Evolutionary conservation across 2,797 vertebrate species (phyloP), one percentile per base, ranked within the genome.

Genomic region (Eulemur albifrons): DNA sequence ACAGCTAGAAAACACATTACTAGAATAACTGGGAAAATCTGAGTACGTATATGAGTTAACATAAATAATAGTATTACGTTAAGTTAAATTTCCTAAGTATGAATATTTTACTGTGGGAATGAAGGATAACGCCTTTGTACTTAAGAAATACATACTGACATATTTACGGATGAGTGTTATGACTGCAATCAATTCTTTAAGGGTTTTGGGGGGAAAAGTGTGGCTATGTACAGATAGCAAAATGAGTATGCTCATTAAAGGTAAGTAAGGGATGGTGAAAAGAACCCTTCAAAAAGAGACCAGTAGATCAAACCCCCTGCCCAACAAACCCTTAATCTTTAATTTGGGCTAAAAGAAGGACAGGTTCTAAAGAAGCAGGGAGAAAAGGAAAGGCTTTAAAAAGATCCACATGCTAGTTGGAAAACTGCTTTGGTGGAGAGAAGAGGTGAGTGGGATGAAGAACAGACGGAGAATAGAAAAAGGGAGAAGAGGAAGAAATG

Each of bases 181-280:
- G 11, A 67, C 18, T 80, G 23, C 17, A 77, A 65, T 82, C 7
- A 87, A 96, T 72, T 93, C 18, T 83, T 95, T 93, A 87, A 87
- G 38, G 17, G n/a, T 85, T 73, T 30, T 11, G 27, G 45, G 35
- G 14, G 0, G 7, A 45, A 54, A 73, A 2, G 1, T 32, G n/a
- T 77, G 7, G 63, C 6, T 70, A 15, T 63, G 18, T 23, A 96
- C 3, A 17, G 18, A 93, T 18, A 95, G 11, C 43, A 67, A 90
- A 57, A 57, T 38, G 61, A 88, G 3, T 15, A 70, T 54, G 17
- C 7, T 92, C 38, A n/a, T 65, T 81, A 93, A 92, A 79, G 48
- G 21, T 27, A 85, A 87, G 12, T 57, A 67, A 81, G 13, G 15
- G 21, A 3, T 32, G 57, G 14, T 87, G 4, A 30, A 67, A 57